Base-by-base conservation (phyloP, 2,888 invertebrate genomes). In the Drosophila diplacantha region DNA sequence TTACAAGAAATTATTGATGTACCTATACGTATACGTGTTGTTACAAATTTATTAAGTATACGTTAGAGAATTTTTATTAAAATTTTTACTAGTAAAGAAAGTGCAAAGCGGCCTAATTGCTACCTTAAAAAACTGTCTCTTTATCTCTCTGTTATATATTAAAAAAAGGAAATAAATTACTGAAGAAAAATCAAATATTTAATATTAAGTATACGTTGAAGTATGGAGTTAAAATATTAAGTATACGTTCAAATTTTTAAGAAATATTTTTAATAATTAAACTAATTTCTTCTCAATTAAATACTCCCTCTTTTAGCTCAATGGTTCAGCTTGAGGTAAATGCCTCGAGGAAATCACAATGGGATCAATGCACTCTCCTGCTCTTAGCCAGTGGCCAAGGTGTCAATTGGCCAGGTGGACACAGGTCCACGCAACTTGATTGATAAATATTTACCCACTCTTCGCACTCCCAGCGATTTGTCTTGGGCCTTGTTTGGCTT, bases 381-480 rank as follows among this genome's bases (percentile, higher is more conserved):
- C n/a, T n/a, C 47, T 32, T 22, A 37, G 5, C 26, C 26, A 22
- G 22, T 29, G 29, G 24, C 34, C 24, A 34, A 61, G 53, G 61
- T 60, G 74, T 37, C 61, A 73, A 65, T 61, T 73, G 66, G 38
- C 32, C 38, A 34, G 37, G 20, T 47, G 38, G 14, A 57, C 44
- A 73, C 32, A 37, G 44, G 44, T 20, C 43, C 41, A 26, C 26
- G 54, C 47, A 54, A 50, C 65, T 12, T 14, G 22, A 32, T 39
- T 43, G 43, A 51, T 51, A 56, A 67, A 72, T 65, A 64, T 65
- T 64, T 70, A 31, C 44, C 61, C 52, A 61, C 20, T 50, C 56
- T 29, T 52, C 20, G 51, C 34, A 51, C 51, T 18, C 32, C 29
- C 55, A 55, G 18, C 11, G 11, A 29, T 29, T 18, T 50, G 47